phyloP scores from a whole-genome alignment of 2,113 vertebrate species.

The Cheilinus undulatus region DNA sequence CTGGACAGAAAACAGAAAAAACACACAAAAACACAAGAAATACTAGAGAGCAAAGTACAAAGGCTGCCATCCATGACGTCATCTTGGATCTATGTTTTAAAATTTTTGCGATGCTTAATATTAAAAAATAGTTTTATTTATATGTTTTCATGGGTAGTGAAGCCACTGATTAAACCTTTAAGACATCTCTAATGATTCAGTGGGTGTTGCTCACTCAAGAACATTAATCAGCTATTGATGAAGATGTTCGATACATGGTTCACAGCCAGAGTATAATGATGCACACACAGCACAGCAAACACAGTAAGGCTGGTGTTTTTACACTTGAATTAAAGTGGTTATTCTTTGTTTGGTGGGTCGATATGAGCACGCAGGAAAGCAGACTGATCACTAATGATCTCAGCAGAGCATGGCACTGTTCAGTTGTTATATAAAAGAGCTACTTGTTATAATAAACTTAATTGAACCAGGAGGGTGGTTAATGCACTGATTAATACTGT shows the following conservation, averaged over 20 bases:
- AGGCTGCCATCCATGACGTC: too few relatives aligned
- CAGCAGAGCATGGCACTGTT: slow-evolving; percentile 36
- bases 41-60: too few relatives aligned
- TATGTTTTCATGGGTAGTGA: not conserved
- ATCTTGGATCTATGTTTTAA: too few relatives aligned
- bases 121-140: too few relatives aligned
- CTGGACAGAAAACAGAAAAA: too few relatives aligned
- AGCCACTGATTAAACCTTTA: not conserved
- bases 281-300: not conserved
- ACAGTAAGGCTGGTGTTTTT: not conserved
- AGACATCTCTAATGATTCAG: slow-evolving; percentile 6
- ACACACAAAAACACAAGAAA: too few relatives aligned
- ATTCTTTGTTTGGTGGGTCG: slow-evolving; percentile 37
- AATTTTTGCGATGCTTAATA: too few relatives aligned
- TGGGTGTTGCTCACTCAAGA: not conserved
- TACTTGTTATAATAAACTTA: slow-evolving; percentile 4
- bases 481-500: not conserved
- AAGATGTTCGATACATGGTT: slow-evolving; percentile 34
- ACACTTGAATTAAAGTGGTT: slow-evolving; percentile 23
- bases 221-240: slow-evolving; percentile 29
- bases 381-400: slow-evolving; percentile 32
- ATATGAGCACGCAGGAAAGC: slow-evolving; percentile 30
- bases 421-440: slow-evolving; percentile 5
- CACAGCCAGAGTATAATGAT: not conserved
- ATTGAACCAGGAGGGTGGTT: not conserved